Percentiles rank a stretch among this genome's conserved stretches.
phyloP scores from a whole-genome alignment of 2,888 invertebrate species.

The Desoria tigrina region DNA sequence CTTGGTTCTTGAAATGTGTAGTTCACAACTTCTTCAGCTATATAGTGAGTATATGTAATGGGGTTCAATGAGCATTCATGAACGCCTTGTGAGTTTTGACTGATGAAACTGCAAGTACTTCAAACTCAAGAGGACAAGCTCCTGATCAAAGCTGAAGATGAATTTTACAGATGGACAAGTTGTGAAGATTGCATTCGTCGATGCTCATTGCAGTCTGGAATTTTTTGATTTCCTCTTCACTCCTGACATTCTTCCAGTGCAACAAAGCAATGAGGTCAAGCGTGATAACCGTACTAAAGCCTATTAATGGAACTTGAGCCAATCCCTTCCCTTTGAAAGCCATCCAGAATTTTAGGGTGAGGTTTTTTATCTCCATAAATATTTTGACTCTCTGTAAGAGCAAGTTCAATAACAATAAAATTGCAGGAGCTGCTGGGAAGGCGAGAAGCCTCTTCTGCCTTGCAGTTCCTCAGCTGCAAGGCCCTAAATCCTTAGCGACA shows the following conservation, averaged over 20 bases:
- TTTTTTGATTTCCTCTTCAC: slow-evolving; percentile 13
- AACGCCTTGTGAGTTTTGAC: too few species aligned
- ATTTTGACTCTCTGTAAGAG: slow-evolving; percentile 16
- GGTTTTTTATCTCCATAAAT: slow-evolving; percentile 17
- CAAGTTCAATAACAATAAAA: slow-evolving; percentile 18
- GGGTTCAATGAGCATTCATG: too few species aligned
- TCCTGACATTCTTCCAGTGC: slow-evolving; percentile 9
- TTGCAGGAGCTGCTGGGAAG: neutral
- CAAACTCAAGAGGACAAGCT: too few species aligned
- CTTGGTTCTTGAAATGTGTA: too few species aligned
- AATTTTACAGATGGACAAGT: slow-evolving; percentile 22
- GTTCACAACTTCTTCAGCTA: too few species aligned
- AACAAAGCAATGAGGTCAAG: slow-evolving; percentile 26
- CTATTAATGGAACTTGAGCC: slow-evolving; percentile 23
- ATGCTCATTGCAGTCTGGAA: neutral
- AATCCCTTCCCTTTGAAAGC: slow-evolving; percentile 15
- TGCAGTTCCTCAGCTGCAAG: too few species aligned
- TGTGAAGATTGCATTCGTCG: slow-evolving; percentile 14
- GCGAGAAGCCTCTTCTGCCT: neutral
- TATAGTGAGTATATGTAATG: too few species aligned
- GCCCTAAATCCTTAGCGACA: too few species aligned
- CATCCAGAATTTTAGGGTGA: neutral
- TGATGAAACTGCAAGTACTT: too few species aligned
- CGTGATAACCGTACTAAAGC: slow-evolving; percentile 30
- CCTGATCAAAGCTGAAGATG: neutral